These are phyloP conservation scores for Antechinus flavipes DNA, from an alignment of 2,113 vertebrate genomes.

Conservation along the genomic window DNA sequence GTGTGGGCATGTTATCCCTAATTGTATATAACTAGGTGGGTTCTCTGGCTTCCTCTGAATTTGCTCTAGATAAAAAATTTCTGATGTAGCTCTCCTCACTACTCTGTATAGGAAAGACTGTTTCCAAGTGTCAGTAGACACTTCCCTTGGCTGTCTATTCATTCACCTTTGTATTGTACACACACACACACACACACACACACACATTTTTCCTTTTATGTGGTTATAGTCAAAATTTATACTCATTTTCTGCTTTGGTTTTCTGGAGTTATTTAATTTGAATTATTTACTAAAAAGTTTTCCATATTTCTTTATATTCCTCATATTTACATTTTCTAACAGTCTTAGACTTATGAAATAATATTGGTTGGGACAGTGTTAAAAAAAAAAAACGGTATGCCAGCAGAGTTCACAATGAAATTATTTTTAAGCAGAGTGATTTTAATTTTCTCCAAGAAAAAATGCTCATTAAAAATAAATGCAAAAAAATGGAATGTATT, in stretches of 20 bases:
- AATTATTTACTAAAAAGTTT: neutral
- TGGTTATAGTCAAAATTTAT: neutral
- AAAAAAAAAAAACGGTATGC: neutral
- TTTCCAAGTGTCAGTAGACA: neutral
- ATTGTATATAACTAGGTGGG: neutral
- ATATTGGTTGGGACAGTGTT: neutral
- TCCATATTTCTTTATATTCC: neutral
- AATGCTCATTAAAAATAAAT: constrained; percentile 27
- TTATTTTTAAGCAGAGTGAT: constrained; percentile 12
- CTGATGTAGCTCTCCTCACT: neutral
- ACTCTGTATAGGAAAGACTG: neutral
- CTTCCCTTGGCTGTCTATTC: neutral
- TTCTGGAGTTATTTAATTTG: neutral
- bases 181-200: too few species aligned
- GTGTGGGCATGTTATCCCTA: neutral
- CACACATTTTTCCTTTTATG: neutral
- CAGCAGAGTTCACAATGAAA: constrained; percentile 28
- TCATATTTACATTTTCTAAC: neutral
- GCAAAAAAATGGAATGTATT: neutral
- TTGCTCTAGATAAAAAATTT: neutral
- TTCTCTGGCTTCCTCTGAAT: neutral
- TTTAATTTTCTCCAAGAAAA: constrained; percentile 18
- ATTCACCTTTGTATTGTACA: neutral
- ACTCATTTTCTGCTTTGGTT: neutral
- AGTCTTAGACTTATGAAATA: neutral